A percentile compares a stretch with the other conserved stretches of the same genome.
phyloP scores from a whole-genome alignment of 2,888 invertebrate genomes.

The Litoditis marina region DNA sequence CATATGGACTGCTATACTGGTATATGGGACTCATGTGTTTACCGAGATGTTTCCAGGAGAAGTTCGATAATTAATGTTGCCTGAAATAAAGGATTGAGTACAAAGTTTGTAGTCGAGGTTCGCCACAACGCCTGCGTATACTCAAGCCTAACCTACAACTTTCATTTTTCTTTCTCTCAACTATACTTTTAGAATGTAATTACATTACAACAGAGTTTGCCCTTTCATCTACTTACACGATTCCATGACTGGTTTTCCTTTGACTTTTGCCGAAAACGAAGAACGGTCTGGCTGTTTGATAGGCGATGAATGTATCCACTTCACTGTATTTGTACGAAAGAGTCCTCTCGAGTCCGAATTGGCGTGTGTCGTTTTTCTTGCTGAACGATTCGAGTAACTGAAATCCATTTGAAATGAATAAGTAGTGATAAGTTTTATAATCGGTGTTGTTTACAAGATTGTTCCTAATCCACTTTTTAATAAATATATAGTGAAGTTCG shows the following conservation, averaged over 20 bases:
- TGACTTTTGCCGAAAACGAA: conserved; percentile 35
- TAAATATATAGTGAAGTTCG: too few relatives aligned
- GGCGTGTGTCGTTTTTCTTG: conserved; percentile 26
- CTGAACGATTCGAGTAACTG: conserved; percentile 21
- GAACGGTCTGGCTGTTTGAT: conserved; percentile 32
- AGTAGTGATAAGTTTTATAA: too few relatives aligned
- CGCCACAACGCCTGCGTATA: too few relatives aligned
- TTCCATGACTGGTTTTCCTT: conserved; percentile 15
- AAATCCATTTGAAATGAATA: conserved; percentile 24
- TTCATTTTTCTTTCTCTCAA: too few relatives aligned
- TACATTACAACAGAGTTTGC: too few relatives aligned
- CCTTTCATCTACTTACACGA: conserved; percentile 20
- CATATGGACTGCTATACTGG: not conserved
- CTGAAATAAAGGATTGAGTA: too few relatives aligned
- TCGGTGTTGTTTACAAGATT: not conserved
- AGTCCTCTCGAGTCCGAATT: conserved; percentile 29
- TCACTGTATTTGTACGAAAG: conserved; percentile 26
- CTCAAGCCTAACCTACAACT: too few relatives aligned
- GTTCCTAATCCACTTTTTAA: not conserved
- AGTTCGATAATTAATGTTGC: too few relatives aligned
- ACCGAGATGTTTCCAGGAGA: too few relatives aligned
- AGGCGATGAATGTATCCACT: conserved; percentile 26
- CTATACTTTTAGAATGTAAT: too few relatives aligned
- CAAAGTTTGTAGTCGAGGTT: too few relatives aligned
- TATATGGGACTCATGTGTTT: too few relatives aligned